Evolutionary conservation across 2,888 invertebrate species (phyloP).

Genomic region (Cremastinae sp.): DNA sequence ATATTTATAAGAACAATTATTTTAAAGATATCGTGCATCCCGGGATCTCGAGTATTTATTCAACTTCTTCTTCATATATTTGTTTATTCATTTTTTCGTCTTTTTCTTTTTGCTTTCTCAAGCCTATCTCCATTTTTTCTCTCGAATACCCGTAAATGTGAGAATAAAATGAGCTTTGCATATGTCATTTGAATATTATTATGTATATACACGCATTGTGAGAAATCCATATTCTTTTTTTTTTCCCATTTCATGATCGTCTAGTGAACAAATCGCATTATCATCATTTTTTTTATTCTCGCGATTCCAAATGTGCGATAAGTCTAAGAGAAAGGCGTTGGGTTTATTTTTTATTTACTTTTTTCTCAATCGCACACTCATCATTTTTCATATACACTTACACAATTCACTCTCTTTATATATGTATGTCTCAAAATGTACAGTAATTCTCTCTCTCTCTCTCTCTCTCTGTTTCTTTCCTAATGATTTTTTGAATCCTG

Average conservation of each 20-base stretch:
- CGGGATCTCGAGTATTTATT: slow-evolving; percentile 17
- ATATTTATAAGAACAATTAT: no score
- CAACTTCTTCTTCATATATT: no score
- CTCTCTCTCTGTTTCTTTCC: slow-evolving; percentile 20
- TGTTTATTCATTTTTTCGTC: slow-evolving; percentile 28
- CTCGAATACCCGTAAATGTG: slow-evolving; percentile 47
- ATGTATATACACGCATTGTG: slow-evolving; percentile 2
- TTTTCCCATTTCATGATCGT: slow-evolving; percentile 47
- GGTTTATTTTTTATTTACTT: slow-evolving; percentile 50
- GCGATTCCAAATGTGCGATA: slow-evolving; percentile 53
- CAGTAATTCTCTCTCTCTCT: slow-evolving; percentile 39
- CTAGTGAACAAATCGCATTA: slow-evolving; percentile 44
- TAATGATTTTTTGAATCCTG: slow-evolving; percentile 7
- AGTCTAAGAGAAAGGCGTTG: slow-evolving; percentile 73
- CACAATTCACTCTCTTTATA: slow-evolving; percentile 50
- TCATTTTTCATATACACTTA: slow-evolving; percentile 41
- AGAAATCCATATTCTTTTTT: slow-evolving; percentile 53
- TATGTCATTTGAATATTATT: slow-evolving; percentile 12
- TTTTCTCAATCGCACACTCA: slow-evolving; percentile 64
- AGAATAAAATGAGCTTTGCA: slow-evolving; percentile 41
- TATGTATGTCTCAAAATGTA: slow-evolving; percentile 44
- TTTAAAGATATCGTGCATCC: slow-evolving; percentile 49
- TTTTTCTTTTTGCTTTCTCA: not conserved
- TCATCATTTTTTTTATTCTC: slow-evolving; percentile 25
- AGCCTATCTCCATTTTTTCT: slow-evolving; percentile 39